phyloP scores from a whole-genome alignment of 2,797 vertebrate species.

The Acrossocheilus fasciatus region DNA sequence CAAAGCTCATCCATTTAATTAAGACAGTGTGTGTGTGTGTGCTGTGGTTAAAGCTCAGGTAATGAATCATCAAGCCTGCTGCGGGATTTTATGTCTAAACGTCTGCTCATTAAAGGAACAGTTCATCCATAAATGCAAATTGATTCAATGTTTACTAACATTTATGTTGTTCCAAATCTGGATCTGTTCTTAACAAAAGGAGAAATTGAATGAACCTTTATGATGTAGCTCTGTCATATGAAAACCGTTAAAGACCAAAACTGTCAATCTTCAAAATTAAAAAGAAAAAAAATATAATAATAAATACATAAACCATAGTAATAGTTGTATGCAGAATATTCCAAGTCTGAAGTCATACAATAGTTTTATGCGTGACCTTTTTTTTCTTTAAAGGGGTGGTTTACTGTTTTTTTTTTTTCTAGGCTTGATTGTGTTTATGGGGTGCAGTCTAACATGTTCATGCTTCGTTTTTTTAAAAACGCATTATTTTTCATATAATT shows the following conservation, averaged over 20 bases:
- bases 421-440: too few species aligned
- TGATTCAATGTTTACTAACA: background rate
- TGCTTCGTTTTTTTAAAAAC: too few species aligned
- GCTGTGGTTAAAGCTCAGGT: slow-evolving; percentile 1
- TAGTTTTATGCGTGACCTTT: background rate
- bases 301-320: background rate
- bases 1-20: slow-evolving; percentile 13
- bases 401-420: too few species aligned
- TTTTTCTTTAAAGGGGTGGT: too few species aligned
- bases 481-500: too few species aligned
- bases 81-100: background rate
- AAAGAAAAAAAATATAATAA: background rate
- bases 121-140: background rate
- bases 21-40: background rate
- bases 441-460: too few species aligned
- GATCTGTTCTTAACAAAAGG: background rate
- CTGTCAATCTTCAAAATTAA: background rate
- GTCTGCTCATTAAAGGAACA: background rate
- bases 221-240: background rate
- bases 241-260: background rate
- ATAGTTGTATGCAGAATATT: background rate
- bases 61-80: background rate
- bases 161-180: background rate
- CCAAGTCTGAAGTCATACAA: background rate
- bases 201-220: background rate